Base-by-base conservation (phyloP, 2,888 invertebrate genomes). In the Xylota segnis region DNA sequence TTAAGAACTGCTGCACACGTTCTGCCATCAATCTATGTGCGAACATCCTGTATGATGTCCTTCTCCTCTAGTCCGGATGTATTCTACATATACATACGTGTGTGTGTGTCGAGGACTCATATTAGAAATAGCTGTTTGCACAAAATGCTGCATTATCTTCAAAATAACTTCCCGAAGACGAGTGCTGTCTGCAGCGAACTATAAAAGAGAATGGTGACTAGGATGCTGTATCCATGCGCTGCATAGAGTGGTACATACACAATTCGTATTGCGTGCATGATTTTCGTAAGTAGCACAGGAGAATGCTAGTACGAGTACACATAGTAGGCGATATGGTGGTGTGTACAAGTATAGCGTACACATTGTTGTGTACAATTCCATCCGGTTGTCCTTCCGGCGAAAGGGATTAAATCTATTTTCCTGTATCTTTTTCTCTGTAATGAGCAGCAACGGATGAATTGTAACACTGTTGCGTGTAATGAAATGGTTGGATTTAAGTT, bases 111-210 rank as follows among this genome's bases (percentile, higher is more conserved):
- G 54, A 27, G 54, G 40, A 63, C 47, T 50, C 50, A 65, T 83
- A 72, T 78, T 83, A 72, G 77, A 83, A 83, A 78, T 54, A 50
- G 78, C 37, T 54, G 72, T 78, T 83, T 68, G 78, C 66, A 59
- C 71, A 66, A 77, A 83, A 78, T 72, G 54, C 47, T 52, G 54
- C 54, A 75, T 68, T 68, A 68, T 81, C 61, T 68, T 65, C 70
- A 45, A 18, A 68, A 47, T 61, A 78, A 61, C 72, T 78, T 68
- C 54, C 68, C 16, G 40, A 27, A 54, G 63, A 58, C 43, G 12
- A 59, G 63, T 70, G 32, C 52, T 58, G 65, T 61, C 63, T 65
- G n/a, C 9, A 50, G 9, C 43, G n/a, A n/a, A 54, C 14, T 29
- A 10, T 29, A 27, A 14, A n/a, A 16, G 12, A n/a, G n/a, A 47